Percentiles rank a stretch among this genome's conserved stretches.
phyloP scores from a whole-genome alignment of 2,797 vertebrate genomes.

The Myotis planiceps region DNA sequence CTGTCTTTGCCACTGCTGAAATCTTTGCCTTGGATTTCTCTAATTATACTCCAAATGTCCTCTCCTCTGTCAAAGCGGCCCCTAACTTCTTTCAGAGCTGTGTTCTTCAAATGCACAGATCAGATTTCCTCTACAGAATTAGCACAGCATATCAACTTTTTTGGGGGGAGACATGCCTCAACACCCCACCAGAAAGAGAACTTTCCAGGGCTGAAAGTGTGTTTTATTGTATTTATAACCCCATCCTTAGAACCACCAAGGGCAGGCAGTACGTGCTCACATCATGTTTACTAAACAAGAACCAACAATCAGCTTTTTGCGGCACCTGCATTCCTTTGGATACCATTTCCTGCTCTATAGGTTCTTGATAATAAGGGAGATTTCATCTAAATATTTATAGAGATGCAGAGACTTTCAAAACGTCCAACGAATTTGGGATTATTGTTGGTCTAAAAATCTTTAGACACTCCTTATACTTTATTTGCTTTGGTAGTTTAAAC shows the following conservation, averaged over 20 bases:
- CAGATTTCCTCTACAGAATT: not conserved
- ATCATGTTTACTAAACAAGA: not conserved
- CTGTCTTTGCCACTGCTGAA: not conserved
- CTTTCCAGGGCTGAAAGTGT: not conserved
- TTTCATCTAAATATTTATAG: not conserved
- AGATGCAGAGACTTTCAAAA: not conserved
- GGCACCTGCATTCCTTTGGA: not conserved
- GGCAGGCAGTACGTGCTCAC: not conserved
- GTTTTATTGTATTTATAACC: not conserved
- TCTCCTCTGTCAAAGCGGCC: not conserved
- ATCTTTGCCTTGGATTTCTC: not conserved
- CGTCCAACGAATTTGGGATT: not conserved
- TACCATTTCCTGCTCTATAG: not conserved
- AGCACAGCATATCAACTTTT: not conserved
- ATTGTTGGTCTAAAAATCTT: not conserved
- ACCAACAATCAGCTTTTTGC: not conserved
- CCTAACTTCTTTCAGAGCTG: not conserved
- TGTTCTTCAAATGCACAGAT: not conserved
- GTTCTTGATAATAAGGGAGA: not conserved
- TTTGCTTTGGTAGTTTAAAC: not conserved
- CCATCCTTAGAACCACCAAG: not conserved
- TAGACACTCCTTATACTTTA: not conserved
- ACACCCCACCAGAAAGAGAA: not conserved
- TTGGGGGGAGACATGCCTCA: not conserved
- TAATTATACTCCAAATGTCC: not conserved